Evolutionary conservation across 2,113 vertebrate genomes (phyloP), one percentile per base, ranked within the genome.

Genomic region (Seriola aureovittata): DNA sequence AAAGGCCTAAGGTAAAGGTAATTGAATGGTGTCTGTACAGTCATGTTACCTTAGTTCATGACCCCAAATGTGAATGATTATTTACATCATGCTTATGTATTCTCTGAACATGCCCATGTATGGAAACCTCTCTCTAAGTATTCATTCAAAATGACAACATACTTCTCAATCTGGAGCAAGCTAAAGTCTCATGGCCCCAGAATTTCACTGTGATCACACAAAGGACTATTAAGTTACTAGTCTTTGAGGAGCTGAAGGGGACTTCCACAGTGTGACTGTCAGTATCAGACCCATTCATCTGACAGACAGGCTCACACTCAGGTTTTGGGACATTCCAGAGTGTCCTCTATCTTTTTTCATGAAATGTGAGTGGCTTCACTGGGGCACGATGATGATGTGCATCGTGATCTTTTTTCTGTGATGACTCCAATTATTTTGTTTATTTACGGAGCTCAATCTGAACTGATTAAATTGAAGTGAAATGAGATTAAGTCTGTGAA

Each of bases 201-300:
- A 55, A 36, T 80, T 68, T 60, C 32, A 19, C 11, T 72, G 36
- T 60, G 40, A 62, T 32, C 16, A 76, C 19, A 87, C 72, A 70
- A 83, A 81, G 34, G 25, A 17, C 48, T 83, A 77, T 87, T 62
- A 69, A 23, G 74, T 71, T 78, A 69, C 80, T 23, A 62, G 9
- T 68, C 42, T 72, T 2, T 40, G 58, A 70, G 60, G n/a, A 72
- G 25, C 32, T 72, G 21, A n/a, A 59, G 84, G 89, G 88, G 52
- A 84, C 78, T 92, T 92, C 86, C 85, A 82, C 62, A 8, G 46
- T 21, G 50, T 50, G 67, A 78, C 77, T 85, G 55, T 75, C 25
- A 38, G 42, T 75, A 82, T 87, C 71, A 67, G 4, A 38, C 21
- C 29, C 55, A 81, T 82, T 91, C 75, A 73, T 82, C 64, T 62